Base-by-base conservation (phyloP, 2,888 invertebrate species). In the Habroteleia sp. region DNA sequence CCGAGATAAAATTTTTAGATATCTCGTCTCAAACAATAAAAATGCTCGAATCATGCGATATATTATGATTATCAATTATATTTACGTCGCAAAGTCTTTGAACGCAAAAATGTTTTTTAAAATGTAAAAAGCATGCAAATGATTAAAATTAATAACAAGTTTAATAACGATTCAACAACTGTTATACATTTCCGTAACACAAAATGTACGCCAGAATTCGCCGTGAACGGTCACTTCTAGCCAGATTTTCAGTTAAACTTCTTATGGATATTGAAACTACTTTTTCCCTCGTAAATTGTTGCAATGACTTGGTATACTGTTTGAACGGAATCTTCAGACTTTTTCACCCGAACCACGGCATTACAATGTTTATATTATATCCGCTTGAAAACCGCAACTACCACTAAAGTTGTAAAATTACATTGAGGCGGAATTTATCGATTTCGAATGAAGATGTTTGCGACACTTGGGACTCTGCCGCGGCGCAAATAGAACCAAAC, bases 1-100 rank as follows among this genome's bases (percentile, higher is more conserved):
- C 7, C 29, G 10, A 13, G 11, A 62, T 50, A 39, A 62, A 31
- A 50, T 50, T 62, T 42, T 35, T 17, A 58, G 58, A 23, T 6
- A 31, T 20, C 35, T 11, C 35, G 5, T 46, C 16, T 7, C 1
- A 20, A 20, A 20, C 2, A 20, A 20, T 20, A 20, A 3, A 20
- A 20, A 20, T 20, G 2, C 20, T 20, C 3, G 4, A 20, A 20
- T 20, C 2, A 20, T 20, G 4, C 4, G 4, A 20, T n/a, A n/a
- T n/a, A n/a, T n/a, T n/a, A n/a, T n/a, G n/a, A n/a, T 20, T 20
- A 20, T 20, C 20, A 20, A 20, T 20, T 20, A n/a, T n/a, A n/a
- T n/a, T n/a, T n/a, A n/a, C n/a, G 20, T 20, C 20, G 20, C 20
- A 20, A 20, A 20, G 2, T 20, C n/a, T n/a, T n/a, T n/a, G n/a